Evolutionary conservation across 2,888 invertebrate species (phyloP).

Genomic region (Callyntrura guangdongensis): DNA sequence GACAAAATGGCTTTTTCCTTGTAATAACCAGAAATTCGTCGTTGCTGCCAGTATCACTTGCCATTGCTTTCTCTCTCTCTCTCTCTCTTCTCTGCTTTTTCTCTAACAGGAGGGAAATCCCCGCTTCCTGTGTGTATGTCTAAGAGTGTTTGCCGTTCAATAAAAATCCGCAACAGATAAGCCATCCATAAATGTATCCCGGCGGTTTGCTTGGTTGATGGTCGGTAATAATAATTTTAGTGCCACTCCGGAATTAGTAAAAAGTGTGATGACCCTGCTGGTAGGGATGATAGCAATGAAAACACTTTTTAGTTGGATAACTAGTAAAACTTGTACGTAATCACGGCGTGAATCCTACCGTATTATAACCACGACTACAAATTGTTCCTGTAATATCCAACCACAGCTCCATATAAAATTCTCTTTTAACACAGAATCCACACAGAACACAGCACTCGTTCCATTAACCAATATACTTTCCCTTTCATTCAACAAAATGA

Average conservation of each 20-base stretch:
- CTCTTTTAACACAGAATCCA: not conserved
- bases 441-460: constrained; percentile 17
- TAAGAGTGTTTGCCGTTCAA: constrained; percentile 23
- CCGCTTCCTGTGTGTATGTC: constrained; percentile 8
- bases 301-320: not conserved
- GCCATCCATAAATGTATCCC: constrained; percentile 46
- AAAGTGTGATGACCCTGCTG: constrained; percentile 32
- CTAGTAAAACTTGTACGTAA: not conserved
- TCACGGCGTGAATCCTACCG: not conserved
- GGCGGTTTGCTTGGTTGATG: constrained; percentile 15
- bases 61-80: not conserved
- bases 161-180: constrained; percentile 44
- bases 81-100: too few species aligned
- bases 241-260: constrained; percentile 17
- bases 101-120: too few species aligned
- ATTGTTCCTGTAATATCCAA: too few species aligned
- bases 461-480: constrained; percentile 28
- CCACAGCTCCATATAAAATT: not conserved
- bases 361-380: not conserved
- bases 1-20: constrained; percentile 54
- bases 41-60: not conserved
- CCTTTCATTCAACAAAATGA: not conserved
- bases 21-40: not conserved
- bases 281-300: not conserved
- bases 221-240: constrained; percentile 40